Percentiles rank a stretch among this genome's conserved stretches.
Evolutionary conservation across 2,797 vertebrate genomes (phyloP).

Genomic region (Pitangus sulphuratus): DNA sequence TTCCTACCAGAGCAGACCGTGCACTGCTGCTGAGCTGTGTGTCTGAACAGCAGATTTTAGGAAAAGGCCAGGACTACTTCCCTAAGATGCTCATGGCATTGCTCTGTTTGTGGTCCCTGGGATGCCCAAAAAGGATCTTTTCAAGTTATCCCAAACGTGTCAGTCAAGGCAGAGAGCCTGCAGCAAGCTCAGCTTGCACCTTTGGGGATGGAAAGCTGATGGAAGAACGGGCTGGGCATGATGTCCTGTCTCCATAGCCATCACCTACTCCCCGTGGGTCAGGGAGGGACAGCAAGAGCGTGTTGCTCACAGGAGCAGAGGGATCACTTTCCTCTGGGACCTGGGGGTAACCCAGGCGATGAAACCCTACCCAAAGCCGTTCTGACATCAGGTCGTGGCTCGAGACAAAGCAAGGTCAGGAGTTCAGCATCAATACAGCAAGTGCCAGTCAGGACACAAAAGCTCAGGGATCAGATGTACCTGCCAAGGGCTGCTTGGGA

Average conservation of each 20-base stretch:
- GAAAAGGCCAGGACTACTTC: not conserved
- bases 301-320: not conserved
- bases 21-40: fast-evolving
- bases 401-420: slow-evolving; percentile 67
- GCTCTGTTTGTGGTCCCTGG: not conserved
- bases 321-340: slow-evolving; percentile 64
- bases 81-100: not conserved
- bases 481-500: slow-evolving; percentile 15
- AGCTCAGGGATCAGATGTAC: not conserved
- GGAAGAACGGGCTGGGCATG: not conserved
- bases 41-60: not conserved
- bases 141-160: fast-evolving
- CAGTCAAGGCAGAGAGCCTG: not conserved
- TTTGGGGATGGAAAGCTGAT: not conserved
- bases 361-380: slow-evolving; percentile 69
- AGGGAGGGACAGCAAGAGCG: not conserved
- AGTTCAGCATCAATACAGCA: slow-evolving; percentile 58
- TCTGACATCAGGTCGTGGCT: slow-evolving; percentile 50
- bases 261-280: not conserved
- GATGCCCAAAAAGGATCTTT: not conserved
- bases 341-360: slow-evolving; percentile 56
- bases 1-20: not conserved
- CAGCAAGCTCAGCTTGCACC: not conserved
- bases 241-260: not conserved
- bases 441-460: slow-evolving; percentile 48